These are phyloP conservation scores for Channallabes apus DNA, from an alignment of 2,797 vertebrate genomes.

Conservation along the genomic window DNA sequence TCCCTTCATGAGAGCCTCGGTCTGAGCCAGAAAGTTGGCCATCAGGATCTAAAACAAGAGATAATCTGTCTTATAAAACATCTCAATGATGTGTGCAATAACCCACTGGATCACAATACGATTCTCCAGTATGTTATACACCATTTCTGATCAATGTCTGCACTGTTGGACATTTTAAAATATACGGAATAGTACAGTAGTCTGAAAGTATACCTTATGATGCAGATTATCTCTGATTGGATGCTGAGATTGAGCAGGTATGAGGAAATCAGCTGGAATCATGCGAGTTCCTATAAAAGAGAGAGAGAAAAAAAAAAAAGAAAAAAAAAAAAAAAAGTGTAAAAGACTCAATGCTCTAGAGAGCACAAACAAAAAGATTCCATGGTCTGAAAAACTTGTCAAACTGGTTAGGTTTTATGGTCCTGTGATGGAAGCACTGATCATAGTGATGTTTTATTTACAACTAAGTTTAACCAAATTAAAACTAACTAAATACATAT, in stretches of 20 bases:
- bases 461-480: background rate
- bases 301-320: no score
- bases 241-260: constrained; percentile 90
- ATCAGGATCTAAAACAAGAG: constrained; percentile 82
- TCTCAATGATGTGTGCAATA: background rate
- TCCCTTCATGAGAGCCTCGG: constrained; percentile 95
- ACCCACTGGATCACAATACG: background rate
- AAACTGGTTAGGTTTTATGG: no score
- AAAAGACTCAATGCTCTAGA: background rate
- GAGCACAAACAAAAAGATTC: background rate
- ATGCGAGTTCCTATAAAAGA: constrained; percentile 85
- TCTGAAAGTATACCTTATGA: constrained; percentile 81
- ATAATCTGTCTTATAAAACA: background rate
- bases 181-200: background rate
- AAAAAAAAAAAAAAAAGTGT: no score
- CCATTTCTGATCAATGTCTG: background rate
- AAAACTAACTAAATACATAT: no score
- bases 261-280: constrained; percentile 94
- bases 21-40: constrained; percentile 96
- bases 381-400: background rate
- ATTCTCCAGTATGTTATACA: background rate
- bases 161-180: no score
- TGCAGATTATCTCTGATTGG: constrained; percentile 91
- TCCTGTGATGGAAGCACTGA: background rate
- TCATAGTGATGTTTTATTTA: background rate